Evolutionary conservation across 2,113 vertebrate genomes (phyloP).

Genomic region (Podocnemis expansa): DNA sequence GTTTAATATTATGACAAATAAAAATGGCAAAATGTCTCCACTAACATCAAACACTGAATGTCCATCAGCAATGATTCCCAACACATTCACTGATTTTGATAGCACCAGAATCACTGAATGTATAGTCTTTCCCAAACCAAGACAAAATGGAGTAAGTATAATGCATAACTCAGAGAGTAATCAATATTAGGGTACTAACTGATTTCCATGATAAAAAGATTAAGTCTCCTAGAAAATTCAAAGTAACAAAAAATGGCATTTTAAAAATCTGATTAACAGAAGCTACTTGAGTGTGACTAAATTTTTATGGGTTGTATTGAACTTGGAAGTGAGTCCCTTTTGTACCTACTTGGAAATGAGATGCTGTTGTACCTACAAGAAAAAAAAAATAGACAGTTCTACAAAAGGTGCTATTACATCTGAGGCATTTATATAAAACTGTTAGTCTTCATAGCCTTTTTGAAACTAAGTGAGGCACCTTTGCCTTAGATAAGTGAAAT

Average conservation of each 20-base stretch:
- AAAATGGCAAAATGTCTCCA: background rate
- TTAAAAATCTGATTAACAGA: slow-evolving; percentile 5
- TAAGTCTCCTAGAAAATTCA: background rate
- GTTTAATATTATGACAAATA: background rate
- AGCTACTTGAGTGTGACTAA: accelerated
- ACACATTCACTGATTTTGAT: background rate
- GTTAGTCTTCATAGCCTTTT: slow-evolving; percentile 56
- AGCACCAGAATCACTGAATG: background rate
- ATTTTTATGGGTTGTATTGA: background rate
- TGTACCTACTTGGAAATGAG: slow-evolving; percentile 24
- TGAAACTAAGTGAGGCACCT: slow-evolving; percentile 9
- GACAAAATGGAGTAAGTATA: background rate
- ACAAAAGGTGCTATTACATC: background rate
- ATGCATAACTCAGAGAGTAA: background rate
- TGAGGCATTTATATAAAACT: background rate
- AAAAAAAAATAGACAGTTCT: background rate
- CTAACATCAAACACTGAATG: background rate
- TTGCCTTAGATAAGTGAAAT: slow-evolving; percentile 40
- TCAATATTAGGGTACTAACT: background rate
- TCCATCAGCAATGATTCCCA: background rate
- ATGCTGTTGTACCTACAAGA: slow-evolving; percentile 29
- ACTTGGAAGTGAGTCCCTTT: slow-evolving; percentile 27
- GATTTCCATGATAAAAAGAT: background rate
- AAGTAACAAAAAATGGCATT: background rate
- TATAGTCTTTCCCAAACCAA: background rate